A percentile compares a stretch with the other conserved stretches of the same genome.
Evolutionary conservation across 2,113 vertebrate genomes (phyloP).

Genomic region (Oryzias melastigma): DNA sequence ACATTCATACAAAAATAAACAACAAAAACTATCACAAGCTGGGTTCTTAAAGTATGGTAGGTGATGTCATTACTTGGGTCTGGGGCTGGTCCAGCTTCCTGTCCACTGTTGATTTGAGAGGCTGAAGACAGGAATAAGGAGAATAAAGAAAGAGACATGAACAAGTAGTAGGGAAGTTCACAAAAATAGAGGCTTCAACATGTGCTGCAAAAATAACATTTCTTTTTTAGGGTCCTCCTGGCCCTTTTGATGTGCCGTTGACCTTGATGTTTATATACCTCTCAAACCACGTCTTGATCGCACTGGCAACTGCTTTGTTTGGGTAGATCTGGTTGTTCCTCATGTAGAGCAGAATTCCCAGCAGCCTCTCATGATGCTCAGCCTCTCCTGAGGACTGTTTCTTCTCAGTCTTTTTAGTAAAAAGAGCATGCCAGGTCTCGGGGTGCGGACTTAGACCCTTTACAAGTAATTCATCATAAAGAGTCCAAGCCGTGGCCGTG

Average conservation of each 20-base stretch:
- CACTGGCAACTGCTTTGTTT: constrained; percentile 73
- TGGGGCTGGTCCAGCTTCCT: constrained; percentile 78
- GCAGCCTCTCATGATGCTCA: constrained; percentile 75
- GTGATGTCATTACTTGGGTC: constrained; percentile 76
- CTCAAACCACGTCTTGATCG: constrained; percentile 92
- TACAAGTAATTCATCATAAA: constrained; percentile 82
- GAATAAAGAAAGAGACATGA: constrained; percentile 1
- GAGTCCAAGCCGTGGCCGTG: constrained; percentile 73
- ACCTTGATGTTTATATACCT: constrained; percentile 77
- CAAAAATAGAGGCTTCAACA: no score
- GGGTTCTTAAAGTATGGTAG: neutral
- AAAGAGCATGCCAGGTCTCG: constrained; percentile 81
- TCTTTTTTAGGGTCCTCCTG: no score
- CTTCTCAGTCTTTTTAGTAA: constrained; percentile 57
- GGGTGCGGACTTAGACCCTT: constrained; percentile 75
- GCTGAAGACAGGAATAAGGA: constrained; percentile 66
- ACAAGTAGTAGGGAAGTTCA: neutral
- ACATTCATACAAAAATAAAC: neutral
- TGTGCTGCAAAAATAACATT: no score
- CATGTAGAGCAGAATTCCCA: constrained; percentile 82
- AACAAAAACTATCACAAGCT: neutral
- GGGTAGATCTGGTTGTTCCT: constrained; percentile 90
- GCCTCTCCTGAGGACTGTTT: neutral
- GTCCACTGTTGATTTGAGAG: constrained; percentile 82
- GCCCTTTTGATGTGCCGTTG: neutral